Evolutionary conservation across 2,888 invertebrate genomes (phyloP), one percentile per base, ranked within the genome.

Genomic region (Pyralis farinalis): DNA sequence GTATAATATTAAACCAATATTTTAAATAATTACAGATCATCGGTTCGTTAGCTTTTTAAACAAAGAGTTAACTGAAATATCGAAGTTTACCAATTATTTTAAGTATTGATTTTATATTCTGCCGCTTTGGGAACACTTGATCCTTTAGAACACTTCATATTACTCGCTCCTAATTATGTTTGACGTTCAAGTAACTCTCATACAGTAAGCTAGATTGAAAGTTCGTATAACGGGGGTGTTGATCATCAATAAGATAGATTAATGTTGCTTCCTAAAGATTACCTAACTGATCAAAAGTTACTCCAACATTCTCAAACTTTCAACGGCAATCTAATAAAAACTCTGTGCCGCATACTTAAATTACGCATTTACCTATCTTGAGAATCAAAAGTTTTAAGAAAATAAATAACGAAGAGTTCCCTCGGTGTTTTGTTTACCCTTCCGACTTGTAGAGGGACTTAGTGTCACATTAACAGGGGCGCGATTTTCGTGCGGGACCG

Each of bases 401-500:
- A 47, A 48, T 47, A 50, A 50, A 47, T 43, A 47, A 46, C 46
- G 35, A 16, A 33, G 20, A 34, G 43, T 40, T 46, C 42, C 39
- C 45, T 45, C 42, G 49, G 58, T 51, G 53, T 63, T 62, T 68
- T 58, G 66, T 65, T 63, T 56, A 68, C 63, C 63, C 61, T 59
- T 65, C 53, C 53, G 46, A 46, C 55, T 51, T 37, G 47, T 46
- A 49, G 42, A 58, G 59, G 59, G 66, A 58, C 62, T 74, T 68
- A 68, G 61, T 61, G 71, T 72, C 71, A 71, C 74, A 76, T 79
- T 76, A 75, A 68, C 61, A 56, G 59, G 55, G 51, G 57, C 56
- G 47, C 40, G 45, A 43, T 47, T 50, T 43, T 43, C 43, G 35
- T 43, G 42, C 30, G 22, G 49, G n/a, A n/a, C n/a, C 51, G 53